These are phyloP conservation scores for Platynereis dumerilii DNA, from an alignment of 2,888 invertebrate species.

Conservation along the genomic window DNA sequence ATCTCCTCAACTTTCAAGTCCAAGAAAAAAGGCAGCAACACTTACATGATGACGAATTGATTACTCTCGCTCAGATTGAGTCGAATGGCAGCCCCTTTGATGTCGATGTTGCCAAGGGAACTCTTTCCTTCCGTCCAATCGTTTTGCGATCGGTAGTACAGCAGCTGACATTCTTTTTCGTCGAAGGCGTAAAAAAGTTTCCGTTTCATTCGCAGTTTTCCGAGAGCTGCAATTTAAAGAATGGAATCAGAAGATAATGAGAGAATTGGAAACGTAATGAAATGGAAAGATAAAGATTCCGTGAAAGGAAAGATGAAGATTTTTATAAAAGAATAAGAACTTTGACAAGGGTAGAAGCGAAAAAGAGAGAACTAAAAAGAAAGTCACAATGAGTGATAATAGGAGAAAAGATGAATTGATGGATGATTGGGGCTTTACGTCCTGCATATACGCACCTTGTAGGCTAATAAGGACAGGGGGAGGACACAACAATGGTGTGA, in stretches of 20 bases:
- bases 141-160: slow-evolving; percentile 56
- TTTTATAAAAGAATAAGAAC: too few relatives aligned
- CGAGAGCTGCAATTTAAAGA: slow-evolving; percentile 26
- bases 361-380: too few relatives aligned
- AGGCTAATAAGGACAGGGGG: too few relatives aligned
- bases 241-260: slow-evolving; percentile 9
- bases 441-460: too few relatives aligned
- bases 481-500: too few relatives aligned
- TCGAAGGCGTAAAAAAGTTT: slow-evolving; percentile 62
- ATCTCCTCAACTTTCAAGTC: too few relatives aligned
- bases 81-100: slow-evolving; percentile 60
- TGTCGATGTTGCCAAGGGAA: slow-evolving; percentile 54
- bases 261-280: neutral
- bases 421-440: too few relatives aligned
- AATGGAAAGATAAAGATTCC: too few relatives aligned
- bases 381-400: too few relatives aligned
- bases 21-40: slow-evolving; percentile 4
- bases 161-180: slow-evolving; percentile 56
- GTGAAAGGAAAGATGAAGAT: too few relatives aligned
- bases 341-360: too few relatives aligned
- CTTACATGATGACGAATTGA: slow-evolving; percentile 62
- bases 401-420: too few relatives aligned
- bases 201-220: slow-evolving; percentile 50
- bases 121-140: slow-evolving; percentile 46
- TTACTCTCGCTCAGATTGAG: slow-evolving; percentile 59